phyloP scores from a whole-genome alignment of 2,888 invertebrate species.

The Pachymerium ferrugineum region DNA sequence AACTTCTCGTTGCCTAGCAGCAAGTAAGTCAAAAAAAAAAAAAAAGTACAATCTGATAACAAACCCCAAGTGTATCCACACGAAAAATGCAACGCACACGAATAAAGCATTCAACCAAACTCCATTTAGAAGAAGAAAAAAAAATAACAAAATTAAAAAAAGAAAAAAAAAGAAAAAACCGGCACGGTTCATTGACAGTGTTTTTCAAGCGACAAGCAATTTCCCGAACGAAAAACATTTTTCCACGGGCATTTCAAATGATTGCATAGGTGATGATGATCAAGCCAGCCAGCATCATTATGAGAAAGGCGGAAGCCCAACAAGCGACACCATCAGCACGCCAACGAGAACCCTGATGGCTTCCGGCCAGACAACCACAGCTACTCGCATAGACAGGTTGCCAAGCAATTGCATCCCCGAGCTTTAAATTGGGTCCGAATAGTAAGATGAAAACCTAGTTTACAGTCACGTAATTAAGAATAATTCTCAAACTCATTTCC shows the following conservation, averaged over 20 bases:
- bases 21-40: too few species aligned
- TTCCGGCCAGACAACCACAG: not conserved
- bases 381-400: not conserved
- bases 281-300: conserved; percentile 1
- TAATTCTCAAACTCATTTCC: not conserved
- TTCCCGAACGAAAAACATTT: not conserved
- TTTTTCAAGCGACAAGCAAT: too few species aligned
- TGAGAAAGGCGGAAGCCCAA: not conserved
- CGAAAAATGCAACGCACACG: too few species aligned
- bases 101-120: too few species aligned
- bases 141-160: too few species aligned
- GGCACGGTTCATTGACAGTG: too few species aligned
- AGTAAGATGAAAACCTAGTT: not conserved
- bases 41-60: too few species aligned
- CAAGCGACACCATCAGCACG: not conserved
- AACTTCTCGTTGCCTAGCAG: too few species aligned
- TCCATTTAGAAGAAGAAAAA: too few species aligned
- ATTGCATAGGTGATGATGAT: not conserved
- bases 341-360: not conserved
- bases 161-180: too few species aligned
- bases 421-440: not conserved
- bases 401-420: not conserved
- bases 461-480: not conserved
- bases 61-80: too few species aligned
- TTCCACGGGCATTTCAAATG: not conserved